Base-by-base conservation (phyloP, 2,797 vertebrate species). In the Labeo calbasu region DNA sequence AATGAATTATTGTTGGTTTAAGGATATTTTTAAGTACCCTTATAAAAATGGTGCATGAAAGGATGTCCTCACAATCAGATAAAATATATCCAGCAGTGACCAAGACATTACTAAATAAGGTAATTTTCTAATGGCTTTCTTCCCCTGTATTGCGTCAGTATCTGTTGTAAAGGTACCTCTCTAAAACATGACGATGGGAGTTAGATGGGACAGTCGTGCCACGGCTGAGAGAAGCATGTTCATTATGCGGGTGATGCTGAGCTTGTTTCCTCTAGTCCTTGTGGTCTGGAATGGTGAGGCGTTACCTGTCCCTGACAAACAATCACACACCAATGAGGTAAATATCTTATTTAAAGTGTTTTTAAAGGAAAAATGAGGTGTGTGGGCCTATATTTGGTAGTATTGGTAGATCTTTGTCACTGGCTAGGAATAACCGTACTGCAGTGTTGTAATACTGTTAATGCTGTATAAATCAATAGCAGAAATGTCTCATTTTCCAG, bases 281-380 rank as follows among this genome's bases (percentile, higher is more conserved):
- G 81, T 90, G 46, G 77, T 76, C 1, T 87, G 88, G 82, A 68
- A 76, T 6, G 1, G 40, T 3, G 84, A 81, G 0, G 84, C 83
- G 9, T 78, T 88, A 51, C 82, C 90, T 36, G 63, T 83, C 59
- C 88, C 91, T 19, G 79, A 87, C 0, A 68, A 87, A 53, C 83
- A 77, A 3, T 21, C 81, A 87, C 91, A 76, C 23, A 77, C 86
- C 73, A 80, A 83, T 1, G 53, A 84, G 91, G 92, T 93, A 79
- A 92, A 92, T 88, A 1, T 15, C 61, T 68, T 10, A 32, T 50
- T 65, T 25, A 19, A 50, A 48, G 57, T 0, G 7, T 1, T 43
- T 43, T 43, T 43, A 43, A 23, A 11, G 5, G 11, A 9, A 51
- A 2, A n/a, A 61, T 61, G 4, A 19, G 25, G 23, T 25, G 2